Conservation (phyloP, 1,140 invertebrate genomes). For the Gryon sp. region DNA sequence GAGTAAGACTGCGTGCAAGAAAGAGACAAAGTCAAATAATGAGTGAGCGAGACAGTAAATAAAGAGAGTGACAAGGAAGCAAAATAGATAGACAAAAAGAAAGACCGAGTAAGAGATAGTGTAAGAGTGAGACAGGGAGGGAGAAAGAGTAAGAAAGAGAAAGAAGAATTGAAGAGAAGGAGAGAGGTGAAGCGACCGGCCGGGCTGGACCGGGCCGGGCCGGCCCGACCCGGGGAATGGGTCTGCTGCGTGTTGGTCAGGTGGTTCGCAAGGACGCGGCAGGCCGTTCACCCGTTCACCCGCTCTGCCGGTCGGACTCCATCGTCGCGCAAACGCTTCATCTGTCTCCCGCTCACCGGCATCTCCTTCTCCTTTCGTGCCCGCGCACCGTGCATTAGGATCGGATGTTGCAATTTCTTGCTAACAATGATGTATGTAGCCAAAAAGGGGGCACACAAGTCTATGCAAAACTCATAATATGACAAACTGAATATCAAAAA, state of each 20-base stretch:
- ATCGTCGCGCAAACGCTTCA: conserved; percentile 65
- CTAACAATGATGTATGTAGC: conserved; percentile 50
- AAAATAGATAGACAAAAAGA: too few species aligned
- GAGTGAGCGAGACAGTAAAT: neutral
- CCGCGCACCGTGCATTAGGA: conserved; percentile 43
- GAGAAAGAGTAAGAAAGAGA: conserved; percentile 4
- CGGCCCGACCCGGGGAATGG: conserved; percentile 60
- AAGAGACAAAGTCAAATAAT: neutral
- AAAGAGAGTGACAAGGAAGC: neutral
- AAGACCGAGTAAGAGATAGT: too few species aligned
- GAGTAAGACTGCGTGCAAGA: conserved; percentile 5
- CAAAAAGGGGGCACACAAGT: conserved; percentile 37
- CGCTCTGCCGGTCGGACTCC: conserved; percentile 65
- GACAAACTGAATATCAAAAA: too few species aligned
- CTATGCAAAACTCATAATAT: conserved; percentile 26
- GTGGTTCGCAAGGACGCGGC: conserved; percentile 80
- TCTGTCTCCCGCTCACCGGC: conserved; percentile 62
- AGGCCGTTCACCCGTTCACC: conserved; percentile 79
- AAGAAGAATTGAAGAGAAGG: neutral
- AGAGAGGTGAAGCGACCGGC: conserved; percentile 19
- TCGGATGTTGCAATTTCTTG: conserved; percentile 54
- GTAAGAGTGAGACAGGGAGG: neutral
- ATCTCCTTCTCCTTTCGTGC: conserved; percentile 50
- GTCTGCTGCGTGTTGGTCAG: conserved; percentile 76
- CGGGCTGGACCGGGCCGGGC: conserved; percentile 48